These are phyloP conservation scores for Porites lobata DNA, from an alignment of 92 coral and sea anemone species.

Conservation along the genomic window DNA sequence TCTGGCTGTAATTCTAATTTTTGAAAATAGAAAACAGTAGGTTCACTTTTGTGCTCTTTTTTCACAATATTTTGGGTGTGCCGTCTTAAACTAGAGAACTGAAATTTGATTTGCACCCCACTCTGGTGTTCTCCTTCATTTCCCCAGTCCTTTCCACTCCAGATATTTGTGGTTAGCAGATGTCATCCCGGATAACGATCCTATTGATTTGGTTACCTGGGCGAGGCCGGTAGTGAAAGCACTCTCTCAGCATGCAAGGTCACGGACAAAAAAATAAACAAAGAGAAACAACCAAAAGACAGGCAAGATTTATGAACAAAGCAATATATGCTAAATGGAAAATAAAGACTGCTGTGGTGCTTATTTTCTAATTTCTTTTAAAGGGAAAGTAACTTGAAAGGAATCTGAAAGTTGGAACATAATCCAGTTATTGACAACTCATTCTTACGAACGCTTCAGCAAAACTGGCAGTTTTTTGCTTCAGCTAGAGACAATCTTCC, in stretches of 20 bases:
- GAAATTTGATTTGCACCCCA: background rate
- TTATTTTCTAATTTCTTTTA: no score
- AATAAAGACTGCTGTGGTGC: background rate
- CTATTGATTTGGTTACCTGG: background rate
- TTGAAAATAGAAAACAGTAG: no score
- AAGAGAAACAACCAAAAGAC: background rate
- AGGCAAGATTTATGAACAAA: background rate
- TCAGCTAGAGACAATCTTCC: conserved; percentile 26
- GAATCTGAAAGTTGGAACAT: background rate
- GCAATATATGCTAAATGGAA: background rate
- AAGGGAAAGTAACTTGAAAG: background rate
- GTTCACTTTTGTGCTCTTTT: no score
- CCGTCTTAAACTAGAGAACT: no score
- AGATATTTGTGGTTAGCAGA: background rate
- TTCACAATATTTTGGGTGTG: no score
- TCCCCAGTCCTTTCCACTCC: conserved; percentile 16
- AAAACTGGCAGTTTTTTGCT: background rate
- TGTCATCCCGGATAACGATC: background rate
- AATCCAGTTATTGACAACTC: background rate
- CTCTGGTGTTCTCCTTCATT: background rate
- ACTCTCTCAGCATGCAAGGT: background rate
- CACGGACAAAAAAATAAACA: background rate
- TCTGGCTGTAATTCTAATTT: background rate
- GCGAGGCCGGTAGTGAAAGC: background rate
- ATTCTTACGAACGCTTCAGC: conserved; percentile 2